A percentile compares a stretch with the other conserved stretches of the same genome.
phyloP scores from a whole-genome alignment of 1,140 invertebrate species.

The Drosophila repleta region DNA sequence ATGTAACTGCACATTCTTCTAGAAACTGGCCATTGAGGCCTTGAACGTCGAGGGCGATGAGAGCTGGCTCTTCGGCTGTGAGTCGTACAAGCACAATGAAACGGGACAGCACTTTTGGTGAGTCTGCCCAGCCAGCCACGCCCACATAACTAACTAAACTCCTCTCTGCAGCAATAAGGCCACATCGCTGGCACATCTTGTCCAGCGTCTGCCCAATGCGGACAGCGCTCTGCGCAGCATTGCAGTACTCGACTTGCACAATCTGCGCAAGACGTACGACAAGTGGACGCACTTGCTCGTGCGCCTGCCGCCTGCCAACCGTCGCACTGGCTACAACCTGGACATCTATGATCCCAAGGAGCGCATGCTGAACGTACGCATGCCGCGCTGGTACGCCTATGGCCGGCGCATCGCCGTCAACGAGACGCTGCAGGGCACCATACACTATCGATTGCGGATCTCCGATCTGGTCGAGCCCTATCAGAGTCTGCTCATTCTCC shows the following conservation, averaged over 20 bases:
- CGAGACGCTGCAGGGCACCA: conserved; percentile 85
- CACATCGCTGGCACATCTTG: conserved; percentile 87
- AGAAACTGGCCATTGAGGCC: conserved; percentile 59
- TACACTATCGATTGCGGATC: conserved; percentile 86
- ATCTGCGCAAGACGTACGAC: conserved; percentile 85
- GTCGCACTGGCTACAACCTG: conserved; percentile 87
- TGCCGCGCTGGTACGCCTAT: conserved; percentile 85
- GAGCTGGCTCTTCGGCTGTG: conserved; percentile 91
- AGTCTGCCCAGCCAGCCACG: conserved; percentile 57
- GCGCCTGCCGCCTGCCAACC: conserved; percentile 86
- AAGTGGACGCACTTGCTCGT: conserved; percentile 89
- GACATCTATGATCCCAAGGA: conserved; percentile 87
- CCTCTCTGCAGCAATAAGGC: conserved; percentile 85
- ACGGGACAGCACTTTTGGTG: conserved; percentile 87
- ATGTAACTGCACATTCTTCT: no score
- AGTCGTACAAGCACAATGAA: conserved; percentile 84
- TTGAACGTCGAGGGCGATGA: conserved; percentile 86
- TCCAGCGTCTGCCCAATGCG: conserved; percentile 84
- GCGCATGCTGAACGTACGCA: conserved; percentile 85
- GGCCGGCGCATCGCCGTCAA: conserved; percentile 76
- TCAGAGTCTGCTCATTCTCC: conserved; percentile 86
- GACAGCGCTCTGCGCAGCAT: conserved; percentile 84
- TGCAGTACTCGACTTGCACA: conserved; percentile 87
- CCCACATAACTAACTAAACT: neutral
- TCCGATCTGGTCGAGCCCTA: conserved; percentile 85